Evolutionary conservation across 2,888 invertebrate genomes (phyloP).

Genomic region (Agrilus biguttatus): DNA sequence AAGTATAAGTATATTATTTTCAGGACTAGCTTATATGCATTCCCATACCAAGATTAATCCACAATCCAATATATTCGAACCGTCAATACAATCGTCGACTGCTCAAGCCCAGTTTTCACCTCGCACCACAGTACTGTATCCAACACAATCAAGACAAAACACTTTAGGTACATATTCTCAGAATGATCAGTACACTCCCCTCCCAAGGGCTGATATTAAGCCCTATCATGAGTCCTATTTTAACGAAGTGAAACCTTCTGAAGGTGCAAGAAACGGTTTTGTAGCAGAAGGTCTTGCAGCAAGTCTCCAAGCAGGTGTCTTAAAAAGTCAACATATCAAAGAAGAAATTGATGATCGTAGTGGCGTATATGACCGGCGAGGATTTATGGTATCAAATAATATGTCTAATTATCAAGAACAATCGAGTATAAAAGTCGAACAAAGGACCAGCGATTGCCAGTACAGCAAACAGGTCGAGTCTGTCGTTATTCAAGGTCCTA

Average conservation of each 20-base stretch:
- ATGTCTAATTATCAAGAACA: slow-evolving; percentile 16
- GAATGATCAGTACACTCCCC: slow-evolving; percentile 36
- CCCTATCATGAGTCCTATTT: slow-evolving; percentile 59
- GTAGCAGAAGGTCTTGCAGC: slow-evolving; percentile 60
- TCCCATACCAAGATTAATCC: slow-evolving; percentile 21
- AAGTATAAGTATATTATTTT: not conserved
- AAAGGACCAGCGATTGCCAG: slow-evolving; percentile 15
- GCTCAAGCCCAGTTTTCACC: slow-evolving; percentile 24
- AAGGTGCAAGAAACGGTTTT: slow-evolving; percentile 25
- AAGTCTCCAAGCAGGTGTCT: slow-evolving; percentile 65
- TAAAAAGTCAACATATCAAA: slow-evolving; percentile 31
- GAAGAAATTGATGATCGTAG: slow-evolving; percentile 21
- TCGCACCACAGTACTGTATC: slow-evolving; percentile 27
- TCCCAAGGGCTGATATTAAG: slow-evolving; percentile 57
- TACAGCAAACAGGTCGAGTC: slow-evolving; percentile 33
- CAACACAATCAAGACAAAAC: slow-evolving; percentile 14
- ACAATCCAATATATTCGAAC: slow-evolving; percentile 15
- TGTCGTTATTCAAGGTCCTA: slow-evolving; percentile 35
- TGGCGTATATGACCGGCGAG: slow-evolving; percentile 15
- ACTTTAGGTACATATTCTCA: slow-evolving; percentile 16
- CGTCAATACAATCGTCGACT: slow-evolving; percentile 21
- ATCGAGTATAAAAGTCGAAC: slow-evolving; percentile 20
- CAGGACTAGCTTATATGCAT: slow-evolving; percentile 25
- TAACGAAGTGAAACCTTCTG: slow-evolving; percentile 42
- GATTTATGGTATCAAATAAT: slow-evolving; percentile 17